Evolutionary conservation across 2,797 vertebrate species (phyloP).

Genomic region (Chanos chanos): DNA sequence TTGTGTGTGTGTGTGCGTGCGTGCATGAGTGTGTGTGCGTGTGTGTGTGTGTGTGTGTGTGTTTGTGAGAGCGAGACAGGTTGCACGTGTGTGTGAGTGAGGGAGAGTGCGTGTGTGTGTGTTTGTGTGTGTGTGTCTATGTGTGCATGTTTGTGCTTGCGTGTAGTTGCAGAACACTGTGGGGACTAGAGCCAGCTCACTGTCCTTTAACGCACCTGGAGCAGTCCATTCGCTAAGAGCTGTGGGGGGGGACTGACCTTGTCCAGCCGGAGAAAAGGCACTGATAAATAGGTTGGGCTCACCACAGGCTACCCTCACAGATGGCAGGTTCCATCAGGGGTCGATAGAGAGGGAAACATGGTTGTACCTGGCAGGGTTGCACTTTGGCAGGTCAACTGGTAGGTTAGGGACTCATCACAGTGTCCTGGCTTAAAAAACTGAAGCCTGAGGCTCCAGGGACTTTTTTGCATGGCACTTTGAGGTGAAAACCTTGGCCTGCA

Average conservation of each 20-base stretch:
- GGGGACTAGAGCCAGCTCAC: slow-evolving; percentile 61
- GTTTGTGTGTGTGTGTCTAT: neutral
- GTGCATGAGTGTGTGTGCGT: neutral
- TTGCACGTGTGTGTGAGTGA: slow-evolving; percentile 20
- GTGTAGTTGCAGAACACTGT: slow-evolving; percentile 47
- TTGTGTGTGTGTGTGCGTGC: neutral
- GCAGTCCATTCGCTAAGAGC: slow-evolving; percentile 59
- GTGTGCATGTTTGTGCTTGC: slow-evolving; percentile 49
- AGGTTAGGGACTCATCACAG: slow-evolving; percentile 4
- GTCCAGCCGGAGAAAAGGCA: slow-evolving; percentile 60
- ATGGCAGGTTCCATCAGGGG: slow-evolving; percentile 55
- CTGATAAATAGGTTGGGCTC: slow-evolving; percentile 65
- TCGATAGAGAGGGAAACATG: slow-evolving; percentile 39
- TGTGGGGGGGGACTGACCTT: slow-evolving; percentile 63
- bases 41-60: neutral
- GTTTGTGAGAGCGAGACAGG: slow-evolving; percentile 40
- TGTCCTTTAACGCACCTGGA: slow-evolving; percentile 67
- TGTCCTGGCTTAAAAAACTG: slow-evolving; percentile 3
- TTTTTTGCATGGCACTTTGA: neutral
- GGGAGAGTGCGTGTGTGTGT: too few relatives aligned
- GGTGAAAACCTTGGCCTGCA: slow-evolving; percentile 9
- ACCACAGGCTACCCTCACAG: slow-evolving; percentile 53
- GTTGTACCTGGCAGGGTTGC: slow-evolving; percentile 25
- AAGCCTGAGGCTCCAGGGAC: neutral
- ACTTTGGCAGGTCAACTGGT: slow-evolving; percentile 17